These are phyloP conservation scores for Himalopsyche phryganea DNA, from an alignment of 1,140 invertebrate genomes.

Conservation along the genomic window DNA sequence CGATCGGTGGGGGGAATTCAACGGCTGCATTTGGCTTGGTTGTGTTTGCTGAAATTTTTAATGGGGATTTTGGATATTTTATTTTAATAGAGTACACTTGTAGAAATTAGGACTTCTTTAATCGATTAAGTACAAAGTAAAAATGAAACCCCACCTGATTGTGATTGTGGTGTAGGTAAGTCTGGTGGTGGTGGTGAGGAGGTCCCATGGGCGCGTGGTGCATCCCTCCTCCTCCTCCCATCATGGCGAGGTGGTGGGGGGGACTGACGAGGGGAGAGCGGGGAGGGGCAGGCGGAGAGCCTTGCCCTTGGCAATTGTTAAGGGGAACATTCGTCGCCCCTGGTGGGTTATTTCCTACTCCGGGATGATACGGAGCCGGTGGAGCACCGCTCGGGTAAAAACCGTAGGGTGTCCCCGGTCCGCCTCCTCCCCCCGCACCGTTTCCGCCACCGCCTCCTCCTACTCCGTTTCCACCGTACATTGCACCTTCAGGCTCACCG, in stretches of 20 bases:
- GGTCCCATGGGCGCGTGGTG: constrained; percentile 40
- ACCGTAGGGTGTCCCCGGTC: constrained; percentile 43
- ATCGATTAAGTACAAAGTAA: too few relatives aligned
- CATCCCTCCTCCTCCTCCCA: constrained; percentile 25
- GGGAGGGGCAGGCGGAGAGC: constrained; percentile 24
- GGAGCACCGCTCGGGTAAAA: constrained; percentile 11
- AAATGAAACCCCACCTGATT: too few relatives aligned
- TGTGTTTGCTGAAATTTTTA: constrained; percentile 9
- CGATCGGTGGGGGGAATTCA: constrained; percentile 28
- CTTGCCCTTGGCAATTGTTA: constrained; percentile 30
- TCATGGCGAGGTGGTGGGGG: constrained; percentile 29
- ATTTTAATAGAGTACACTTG: too few relatives aligned
- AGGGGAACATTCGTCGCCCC: constrained; percentile 61
- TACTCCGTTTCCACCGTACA: constrained; percentile 53
- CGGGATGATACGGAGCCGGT: background rate
- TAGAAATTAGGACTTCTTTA: too few relatives aligned
- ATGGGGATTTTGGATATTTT: too few relatives aligned
- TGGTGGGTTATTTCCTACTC: constrained; percentile 41
- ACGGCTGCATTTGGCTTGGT: constrained; percentile 23
- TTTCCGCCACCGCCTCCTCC: constrained; percentile 46
- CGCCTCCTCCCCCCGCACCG: constrained; percentile 45
- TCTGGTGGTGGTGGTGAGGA: constrained; percentile 45
- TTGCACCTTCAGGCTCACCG: constrained; percentile 46
- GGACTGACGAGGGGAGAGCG: constrained; percentile 30
- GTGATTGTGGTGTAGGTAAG: constrained; percentile 37